Percentiles rank a stretch among this genome's conserved stretches.
phyloP scores from a whole-genome alignment of 2,113 vertebrate species.

The Myxocyprinus asiaticus region DNA sequence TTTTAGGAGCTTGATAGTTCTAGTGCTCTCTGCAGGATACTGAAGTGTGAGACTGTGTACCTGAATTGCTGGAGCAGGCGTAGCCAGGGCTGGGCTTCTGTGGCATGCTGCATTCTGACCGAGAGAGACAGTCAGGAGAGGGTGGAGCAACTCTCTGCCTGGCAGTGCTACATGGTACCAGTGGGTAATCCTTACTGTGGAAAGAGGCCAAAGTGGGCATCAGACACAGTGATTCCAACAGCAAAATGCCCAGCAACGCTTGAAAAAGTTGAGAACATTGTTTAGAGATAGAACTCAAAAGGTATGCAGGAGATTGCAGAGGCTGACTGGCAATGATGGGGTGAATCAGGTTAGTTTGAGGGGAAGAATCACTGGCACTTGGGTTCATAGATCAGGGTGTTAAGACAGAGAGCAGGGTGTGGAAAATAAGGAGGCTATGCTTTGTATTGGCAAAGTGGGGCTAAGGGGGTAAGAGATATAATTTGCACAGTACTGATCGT shows the following conservation, averaged over 20 bases:
- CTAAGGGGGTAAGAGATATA: not conserved
- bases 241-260: no score
- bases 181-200: constrained; percentile 46
- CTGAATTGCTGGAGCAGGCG: constrained; percentile 34
- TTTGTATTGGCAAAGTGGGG: not conserved
- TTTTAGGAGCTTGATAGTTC: no score
- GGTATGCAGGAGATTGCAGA: no score
- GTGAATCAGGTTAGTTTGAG: no score
- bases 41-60: not conserved
- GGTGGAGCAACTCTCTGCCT: constrained; percentile 20
- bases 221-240: no score
- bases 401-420: constrained; percentile 5
- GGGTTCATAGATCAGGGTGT: not conserved
- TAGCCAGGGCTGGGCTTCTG: constrained; percentile 14
- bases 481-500: constrained; percentile 26
- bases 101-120: not conserved
- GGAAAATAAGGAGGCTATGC: not conserved
- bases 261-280: no score
- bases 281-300: no score
- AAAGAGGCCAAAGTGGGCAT: not conserved
- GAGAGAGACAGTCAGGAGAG: constrained; percentile 3
- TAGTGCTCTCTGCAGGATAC: no score
- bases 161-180: constrained; percentile 40
- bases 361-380: no score
- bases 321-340: no score